A percentile compares a stretch with the other conserved stretches of the same genome.
These are phyloP conservation scores for Origma solitaria DNA, from an alignment of 2,113 vertebrate genomes.

Conservation along the genomic window DNA sequence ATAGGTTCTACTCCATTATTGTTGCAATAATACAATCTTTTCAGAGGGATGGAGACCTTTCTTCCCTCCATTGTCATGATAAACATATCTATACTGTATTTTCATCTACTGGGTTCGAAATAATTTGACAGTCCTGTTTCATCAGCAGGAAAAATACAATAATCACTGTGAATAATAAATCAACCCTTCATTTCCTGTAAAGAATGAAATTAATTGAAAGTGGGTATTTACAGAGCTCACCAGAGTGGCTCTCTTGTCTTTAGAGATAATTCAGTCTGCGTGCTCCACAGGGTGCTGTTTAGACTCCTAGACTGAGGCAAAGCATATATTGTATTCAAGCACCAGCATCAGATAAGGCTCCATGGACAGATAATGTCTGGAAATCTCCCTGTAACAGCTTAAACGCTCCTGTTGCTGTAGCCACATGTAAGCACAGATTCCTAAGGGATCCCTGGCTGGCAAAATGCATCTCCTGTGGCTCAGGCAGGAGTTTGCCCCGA, in stretches of 20 bases:
- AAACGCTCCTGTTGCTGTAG: background rate
- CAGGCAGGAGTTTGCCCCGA: background rate
- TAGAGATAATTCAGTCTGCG: background rate
- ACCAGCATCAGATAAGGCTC: background rate
- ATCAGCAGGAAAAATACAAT: background rate
- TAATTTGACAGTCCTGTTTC: background rate
- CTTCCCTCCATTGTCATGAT: background rate
- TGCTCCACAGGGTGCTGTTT: background rate
- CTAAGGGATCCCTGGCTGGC: background rate
- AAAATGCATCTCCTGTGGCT: background rate
- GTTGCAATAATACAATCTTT: background rate
- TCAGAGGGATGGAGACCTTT: background rate
- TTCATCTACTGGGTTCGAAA: background rate
- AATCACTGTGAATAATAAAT: background rate
- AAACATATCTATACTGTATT: background rate
- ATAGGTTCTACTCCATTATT: background rate
- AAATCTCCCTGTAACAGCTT: background rate
- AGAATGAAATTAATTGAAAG: background rate
- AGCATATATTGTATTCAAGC: background rate
- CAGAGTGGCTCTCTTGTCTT: background rate
- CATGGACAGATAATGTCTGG: background rate
- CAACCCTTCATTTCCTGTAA: background rate
- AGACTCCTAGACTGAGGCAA: background rate
- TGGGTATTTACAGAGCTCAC: background rate
- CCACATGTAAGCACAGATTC: rapidly evolving